phyloP scores from a whole-genome alignment of 2,797 vertebrate genomes.

The Paratrypauchen microcephalus region DNA sequence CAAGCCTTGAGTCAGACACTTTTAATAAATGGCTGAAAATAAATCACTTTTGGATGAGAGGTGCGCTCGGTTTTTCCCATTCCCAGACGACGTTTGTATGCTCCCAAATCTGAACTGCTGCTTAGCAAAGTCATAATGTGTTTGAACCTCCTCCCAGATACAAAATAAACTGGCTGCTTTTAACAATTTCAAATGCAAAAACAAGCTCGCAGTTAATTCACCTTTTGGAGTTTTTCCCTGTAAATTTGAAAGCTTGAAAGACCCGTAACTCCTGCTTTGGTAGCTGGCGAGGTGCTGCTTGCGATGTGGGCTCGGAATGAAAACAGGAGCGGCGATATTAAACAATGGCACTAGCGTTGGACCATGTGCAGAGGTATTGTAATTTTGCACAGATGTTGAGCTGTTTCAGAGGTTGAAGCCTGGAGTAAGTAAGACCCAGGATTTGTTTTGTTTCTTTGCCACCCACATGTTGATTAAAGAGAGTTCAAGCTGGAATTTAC shows the following conservation, averaged over 20 bases:
- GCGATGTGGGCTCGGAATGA: constrained; percentile 67
- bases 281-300: constrained; percentile 40
- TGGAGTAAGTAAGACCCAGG: constrained; percentile 13
- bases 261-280: constrained; percentile 57
- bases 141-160: constrained; percentile 55
- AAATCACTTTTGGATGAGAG: constrained; percentile 57
- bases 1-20: constrained; percentile 57
- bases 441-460: constrained; percentile 20
- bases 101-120: constrained; percentile 41
- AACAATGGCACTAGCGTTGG: constrained; percentile 42
- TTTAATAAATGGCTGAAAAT: constrained; percentile 58
- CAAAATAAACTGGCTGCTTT: constrained; percentile 33
- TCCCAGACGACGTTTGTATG: constrained; percentile 33
- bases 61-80: constrained; percentile 30
- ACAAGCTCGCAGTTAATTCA: constrained; percentile 41
- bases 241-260: constrained; percentile 53
- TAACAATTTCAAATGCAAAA: constrained; percentile 50
- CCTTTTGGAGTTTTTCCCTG: constrained; percentile 40
- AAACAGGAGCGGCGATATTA: constrained; percentile 58
- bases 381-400: constrained; percentile 52
- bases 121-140: constrained; percentile 26
- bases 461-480: constrained; percentile 26
- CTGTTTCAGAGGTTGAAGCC: constrained; percentile 33
- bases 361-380: constrained; percentile 23
- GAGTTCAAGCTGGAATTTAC: constrained; percentile 22